phyloP scores from a whole-genome alignment of 2,797 vertebrate species.

The Paramormyrops hopkinsi region DNA sequence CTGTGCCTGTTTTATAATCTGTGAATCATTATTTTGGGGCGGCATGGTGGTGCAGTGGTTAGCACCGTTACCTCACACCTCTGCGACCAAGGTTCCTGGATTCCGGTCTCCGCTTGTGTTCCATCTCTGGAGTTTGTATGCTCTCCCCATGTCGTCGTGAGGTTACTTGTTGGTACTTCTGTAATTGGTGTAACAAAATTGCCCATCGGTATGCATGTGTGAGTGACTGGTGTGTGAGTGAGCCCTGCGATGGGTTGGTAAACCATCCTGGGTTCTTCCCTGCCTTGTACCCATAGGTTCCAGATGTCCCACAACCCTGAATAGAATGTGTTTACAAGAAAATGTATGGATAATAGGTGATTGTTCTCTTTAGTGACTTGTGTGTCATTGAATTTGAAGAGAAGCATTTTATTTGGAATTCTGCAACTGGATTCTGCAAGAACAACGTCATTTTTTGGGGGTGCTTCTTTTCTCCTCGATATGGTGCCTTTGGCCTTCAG shows the following conservation, averaged over 20 bases:
- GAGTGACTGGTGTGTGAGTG: neutral
- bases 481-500: neutral
- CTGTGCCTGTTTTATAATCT: neutral
- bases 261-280: neutral
- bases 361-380: neutral
- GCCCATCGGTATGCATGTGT: neutral
- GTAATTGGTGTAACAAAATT: neutral
- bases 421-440: neutral
- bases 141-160: neutral
- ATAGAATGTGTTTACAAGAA: neutral
- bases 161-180: neutral
- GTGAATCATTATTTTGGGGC: neutral
- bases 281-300: neutral
- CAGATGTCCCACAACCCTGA: neutral
- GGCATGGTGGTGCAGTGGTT: neutral
- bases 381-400: neutral
- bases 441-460: neutral
- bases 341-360: neutral
- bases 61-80: neutral
- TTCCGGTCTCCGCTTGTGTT: neutral
- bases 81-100: neutral
- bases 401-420: neutral
- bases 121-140: neutral
- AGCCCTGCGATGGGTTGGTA: neutral
- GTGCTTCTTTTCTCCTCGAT: neutral